Conservation (phyloP, 2,113 vertebrate species). For the Prunella himalayana region DNA sequence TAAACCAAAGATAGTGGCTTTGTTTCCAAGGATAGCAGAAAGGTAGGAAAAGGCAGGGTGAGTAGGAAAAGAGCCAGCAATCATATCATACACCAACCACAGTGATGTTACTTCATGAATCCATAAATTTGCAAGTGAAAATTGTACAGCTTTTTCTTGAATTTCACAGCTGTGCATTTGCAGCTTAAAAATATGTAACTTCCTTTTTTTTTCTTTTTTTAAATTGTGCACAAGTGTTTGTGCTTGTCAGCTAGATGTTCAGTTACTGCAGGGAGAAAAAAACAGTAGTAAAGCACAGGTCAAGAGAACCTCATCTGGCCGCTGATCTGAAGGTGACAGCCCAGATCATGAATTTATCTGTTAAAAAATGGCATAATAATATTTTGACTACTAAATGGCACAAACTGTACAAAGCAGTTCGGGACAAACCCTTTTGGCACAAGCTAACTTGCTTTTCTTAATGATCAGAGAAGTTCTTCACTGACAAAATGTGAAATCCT, state of each 20-base stretch:
- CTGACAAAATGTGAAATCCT: slow-evolving; percentile 5
- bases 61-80: slow-evolving; percentile 52
- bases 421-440: slow-evolving; percentile 42
- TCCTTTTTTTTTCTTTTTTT: background rate
- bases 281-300: background rate
- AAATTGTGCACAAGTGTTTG: slow-evolving; percentile 43
- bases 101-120: slow-evolving; percentile 59
- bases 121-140: slow-evolving; percentile 72
- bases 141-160: slow-evolving; percentile 63
- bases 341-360: slow-evolving; percentile 48
- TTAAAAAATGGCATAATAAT: slow-evolving; percentile 29
- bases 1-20: background rate
- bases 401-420: slow-evolving; percentile 43
- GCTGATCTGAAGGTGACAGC: slow-evolving; percentile 50
- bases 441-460: background rate
- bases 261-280: slow-evolving; percentile 15
- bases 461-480: background rate
- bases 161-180: slow-evolving; percentile 67
- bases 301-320: slow-evolving; percentile 26
- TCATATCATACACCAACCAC: slow-evolving; percentile 42
- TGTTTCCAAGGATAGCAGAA: background rate
- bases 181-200: slow-evolving; percentile 63
- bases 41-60: slow-evolving; percentile 55
- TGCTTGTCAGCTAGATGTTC: slow-evolving; percentile 60
- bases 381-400: slow-evolving; percentile 50